These are phyloP conservation scores for Eubasilissa splendida DNA, from an alignment of 2,888 invertebrate species.

Conservation along the genomic window DNA sequence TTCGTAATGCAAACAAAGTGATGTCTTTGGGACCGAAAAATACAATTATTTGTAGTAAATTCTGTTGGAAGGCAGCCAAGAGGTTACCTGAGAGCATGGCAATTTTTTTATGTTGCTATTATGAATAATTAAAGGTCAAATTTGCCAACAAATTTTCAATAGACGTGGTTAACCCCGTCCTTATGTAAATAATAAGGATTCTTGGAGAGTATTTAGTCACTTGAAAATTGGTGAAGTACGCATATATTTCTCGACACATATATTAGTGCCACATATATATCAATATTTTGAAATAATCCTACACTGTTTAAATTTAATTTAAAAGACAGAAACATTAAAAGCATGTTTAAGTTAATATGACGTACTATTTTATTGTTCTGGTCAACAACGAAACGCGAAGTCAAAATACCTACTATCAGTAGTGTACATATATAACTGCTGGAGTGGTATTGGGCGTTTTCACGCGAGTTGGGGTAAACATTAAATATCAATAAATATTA, in stretches of 20 bases:
- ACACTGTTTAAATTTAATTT: no score
- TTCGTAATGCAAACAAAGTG: no score
- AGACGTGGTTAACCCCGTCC: not conserved
- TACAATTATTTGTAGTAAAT: not conserved
- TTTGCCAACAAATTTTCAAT: no score
- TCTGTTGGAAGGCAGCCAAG: not conserved
- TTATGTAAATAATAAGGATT: not conserved
- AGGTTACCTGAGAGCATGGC: constrained; percentile 23
- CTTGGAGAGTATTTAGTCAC: no score
- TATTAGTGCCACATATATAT: no score
- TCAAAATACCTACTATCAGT: constrained; percentile 12
- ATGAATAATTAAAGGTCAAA: not conserved
- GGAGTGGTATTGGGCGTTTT: constrained; percentile 7
- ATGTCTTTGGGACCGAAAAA: no score
- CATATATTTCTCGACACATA: not conserved
- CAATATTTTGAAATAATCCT: no score
- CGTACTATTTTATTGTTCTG: no score
- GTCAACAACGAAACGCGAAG: not conserved
- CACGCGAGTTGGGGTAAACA: not conserved
- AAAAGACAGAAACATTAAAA: no score
- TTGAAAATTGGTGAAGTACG: not conserved
- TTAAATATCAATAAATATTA: not conserved
- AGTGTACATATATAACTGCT: constrained; percentile 3
- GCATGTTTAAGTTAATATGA: no score
- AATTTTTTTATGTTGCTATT: not conserved